phyloP scores from a whole-genome alignment of 2,113 vertebrate species.

The Mesocricetus auratus region DNA sequence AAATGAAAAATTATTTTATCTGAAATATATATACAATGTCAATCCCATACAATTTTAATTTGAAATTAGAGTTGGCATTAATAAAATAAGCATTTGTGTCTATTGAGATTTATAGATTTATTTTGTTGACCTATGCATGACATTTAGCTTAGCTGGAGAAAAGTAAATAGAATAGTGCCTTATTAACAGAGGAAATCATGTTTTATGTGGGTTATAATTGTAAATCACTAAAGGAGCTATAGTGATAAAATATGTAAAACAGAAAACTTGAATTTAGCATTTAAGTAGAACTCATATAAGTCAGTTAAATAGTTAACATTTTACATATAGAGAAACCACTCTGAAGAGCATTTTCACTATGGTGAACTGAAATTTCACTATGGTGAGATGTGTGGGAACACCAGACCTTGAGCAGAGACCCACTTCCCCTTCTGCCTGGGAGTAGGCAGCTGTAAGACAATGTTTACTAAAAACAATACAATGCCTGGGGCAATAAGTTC shows the following conservation, averaged over 20 bases:
- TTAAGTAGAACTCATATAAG: conserved; percentile 29
- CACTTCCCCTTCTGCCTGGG: too few relatives aligned
- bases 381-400: too few relatives aligned
- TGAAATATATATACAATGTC: conserved; percentile 58
- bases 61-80: conserved; percentile 60
- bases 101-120: conserved; percentile 74
- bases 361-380: neutral
- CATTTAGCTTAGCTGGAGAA: conserved; percentile 74
- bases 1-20: conserved; percentile 74
- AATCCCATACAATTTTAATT: conserved; percentile 55
- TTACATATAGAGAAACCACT: neutral
- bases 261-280: conserved; percentile 36
- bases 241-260: conserved; percentile 50
- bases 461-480: too few relatives aligned
- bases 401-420: too few relatives aligned
- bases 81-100: conserved; percentile 73
- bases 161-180: conserved; percentile 66
- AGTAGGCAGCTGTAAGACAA: too few relatives aligned
- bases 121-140: conserved; percentile 72
- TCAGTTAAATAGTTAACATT: conserved; percentile 35
- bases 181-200: conserved; percentile 55
- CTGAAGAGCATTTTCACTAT: neutral
- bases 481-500: too few relatives aligned
- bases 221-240: conserved; percentile 41
- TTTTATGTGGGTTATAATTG: conserved; percentile 58